Evolutionary conservation across 2,797 vertebrate species (phyloP).

Genomic region (Crenichthys baileyi): DNA sequence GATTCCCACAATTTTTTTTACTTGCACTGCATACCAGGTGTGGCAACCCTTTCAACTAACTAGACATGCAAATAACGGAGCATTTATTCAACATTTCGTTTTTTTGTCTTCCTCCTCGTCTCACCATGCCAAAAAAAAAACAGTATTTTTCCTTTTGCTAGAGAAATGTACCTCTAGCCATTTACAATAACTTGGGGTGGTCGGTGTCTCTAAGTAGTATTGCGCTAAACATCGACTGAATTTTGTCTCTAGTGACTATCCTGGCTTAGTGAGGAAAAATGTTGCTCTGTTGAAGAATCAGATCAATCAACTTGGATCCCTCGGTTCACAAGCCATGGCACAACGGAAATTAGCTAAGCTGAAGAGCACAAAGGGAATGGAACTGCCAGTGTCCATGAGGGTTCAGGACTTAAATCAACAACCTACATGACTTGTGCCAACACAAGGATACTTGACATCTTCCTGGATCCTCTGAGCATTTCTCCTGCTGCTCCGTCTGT

Average conservation of each 20-base stretch:
- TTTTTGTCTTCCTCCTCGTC: neutral
- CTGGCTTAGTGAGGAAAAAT: slow-evolving; percentile 38
- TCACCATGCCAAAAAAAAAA: neutral
- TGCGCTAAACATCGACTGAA: neutral
- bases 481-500: slow-evolving; percentile 16
- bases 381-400: slow-evolving; percentile 44
- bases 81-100: neutral
- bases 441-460: slow-evolving; percentile 40
- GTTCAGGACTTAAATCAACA: slow-evolving; percentile 44
- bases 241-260: slow-evolving; percentile 21
- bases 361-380: slow-evolving; percentile 40
- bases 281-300: slow-evolving; percentile 46
- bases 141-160: neutral
- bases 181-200: neutral
- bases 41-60: neutral
- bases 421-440: slow-evolving; percentile 44
- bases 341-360: slow-evolving; percentile 54
- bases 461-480: slow-evolving; percentile 46
- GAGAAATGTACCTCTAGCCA: neutral
- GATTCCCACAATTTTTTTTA: neutral
- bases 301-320: slow-evolving; percentile 56
- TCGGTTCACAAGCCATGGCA: slow-evolving; percentile 25
- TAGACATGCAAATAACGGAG: neutral
- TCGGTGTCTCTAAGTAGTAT: neutral
- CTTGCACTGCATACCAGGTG: neutral